Conservation (phyloP, 1,140 invertebrate genomes). For the Cydia amplana region DNA sequence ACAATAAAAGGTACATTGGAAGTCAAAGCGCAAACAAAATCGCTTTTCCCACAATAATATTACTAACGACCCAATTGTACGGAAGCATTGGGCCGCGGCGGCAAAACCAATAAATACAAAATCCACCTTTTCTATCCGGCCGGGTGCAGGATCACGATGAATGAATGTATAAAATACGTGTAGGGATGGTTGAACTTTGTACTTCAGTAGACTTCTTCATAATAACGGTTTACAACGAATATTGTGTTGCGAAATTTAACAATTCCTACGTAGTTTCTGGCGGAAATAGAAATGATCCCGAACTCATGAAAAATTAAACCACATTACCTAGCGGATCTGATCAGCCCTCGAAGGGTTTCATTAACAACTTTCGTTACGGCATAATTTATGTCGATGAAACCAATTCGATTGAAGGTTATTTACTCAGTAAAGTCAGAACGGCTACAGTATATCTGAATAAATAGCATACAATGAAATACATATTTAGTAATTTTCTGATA, state of each 20-base stretch:
- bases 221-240: slow-evolving; percentile 57
- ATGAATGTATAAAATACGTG: slow-evolving; percentile 68
- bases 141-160: slow-evolving; percentile 53
- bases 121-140: slow-evolving; percentile 63
- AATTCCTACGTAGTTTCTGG: slow-evolving; percentile 40
- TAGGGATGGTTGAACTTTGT: slow-evolving; percentile 57
- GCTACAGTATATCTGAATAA: not conserved
- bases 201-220: slow-evolving; percentile 56
- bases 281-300: slow-evolving; percentile 43
- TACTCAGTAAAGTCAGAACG: slow-evolving; percentile 19
- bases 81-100: slow-evolving; percentile 67
- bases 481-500: not conserved
- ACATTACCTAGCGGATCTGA: slow-evolving; percentile 41
- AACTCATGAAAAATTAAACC: slow-evolving; percentile 57
- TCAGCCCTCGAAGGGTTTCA: slow-evolving; percentile 49
- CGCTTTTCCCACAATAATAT: slow-evolving; percentile 76
- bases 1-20: slow-evolving; percentile 70
- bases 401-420: slow-evolving; percentile 35
- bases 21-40: slow-evolving; percentile 76
- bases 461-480: not conserved
- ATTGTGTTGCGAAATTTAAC: slow-evolving; percentile 59
- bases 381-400: slow-evolving; percentile 47
- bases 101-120: slow-evolving; percentile 77
- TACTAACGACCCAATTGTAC: slow-evolving; percentile 77
- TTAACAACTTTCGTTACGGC: slow-evolving; percentile 49